A percentile compares a stretch with the other conserved stretches of the same genome.
These are phyloP conservation scores for Monopis laevigella DNA, from an alignment of 2,888 invertebrate species.

Conservation along the genomic window DNA sequence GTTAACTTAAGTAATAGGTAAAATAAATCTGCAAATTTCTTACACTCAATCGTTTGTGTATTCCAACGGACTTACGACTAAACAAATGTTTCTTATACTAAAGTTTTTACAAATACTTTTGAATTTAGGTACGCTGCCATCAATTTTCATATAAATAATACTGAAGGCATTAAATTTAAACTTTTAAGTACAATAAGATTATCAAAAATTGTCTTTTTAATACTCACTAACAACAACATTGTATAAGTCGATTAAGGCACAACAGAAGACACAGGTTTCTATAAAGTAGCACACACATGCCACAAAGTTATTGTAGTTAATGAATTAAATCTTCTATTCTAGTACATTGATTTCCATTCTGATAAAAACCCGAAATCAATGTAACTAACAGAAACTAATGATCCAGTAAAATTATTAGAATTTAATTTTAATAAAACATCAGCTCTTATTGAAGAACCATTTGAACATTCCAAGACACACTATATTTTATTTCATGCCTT, in stretches of 20 bases:
- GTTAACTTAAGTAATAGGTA: background rate
- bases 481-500: slow-evolving; percentile 54
- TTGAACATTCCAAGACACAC: slow-evolving; percentile 29
- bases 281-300: slow-evolving; percentile 1
- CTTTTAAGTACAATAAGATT: slow-evolving; percentile 15
- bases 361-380: too few relatives aligned
- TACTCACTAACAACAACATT: background rate
- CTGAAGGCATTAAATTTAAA: slow-evolving; percentile 19
- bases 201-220: slow-evolving; percentile 6
- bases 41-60: too few relatives aligned
- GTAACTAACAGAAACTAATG: too few relatives aligned
- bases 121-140: too few relatives aligned
- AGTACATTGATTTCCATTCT: too few relatives aligned
- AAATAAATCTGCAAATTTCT: too few relatives aligned
- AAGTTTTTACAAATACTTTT: too few relatives aligned
- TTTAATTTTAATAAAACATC: background rate
- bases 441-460: background rate
- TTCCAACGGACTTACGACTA: too few relatives aligned
- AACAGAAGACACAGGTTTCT: slow-evolving; percentile 8
- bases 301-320: background rate
- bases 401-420: background rate
- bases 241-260: slow-evolving; percentile 11
- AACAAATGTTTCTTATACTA: too few relatives aligned
- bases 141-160: slow-evolving; percentile 10
- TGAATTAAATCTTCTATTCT: background rate